Evolutionary conservation across 2,888 invertebrate species (phyloP).

Genomic region (Acrobasis consociella): DNA sequence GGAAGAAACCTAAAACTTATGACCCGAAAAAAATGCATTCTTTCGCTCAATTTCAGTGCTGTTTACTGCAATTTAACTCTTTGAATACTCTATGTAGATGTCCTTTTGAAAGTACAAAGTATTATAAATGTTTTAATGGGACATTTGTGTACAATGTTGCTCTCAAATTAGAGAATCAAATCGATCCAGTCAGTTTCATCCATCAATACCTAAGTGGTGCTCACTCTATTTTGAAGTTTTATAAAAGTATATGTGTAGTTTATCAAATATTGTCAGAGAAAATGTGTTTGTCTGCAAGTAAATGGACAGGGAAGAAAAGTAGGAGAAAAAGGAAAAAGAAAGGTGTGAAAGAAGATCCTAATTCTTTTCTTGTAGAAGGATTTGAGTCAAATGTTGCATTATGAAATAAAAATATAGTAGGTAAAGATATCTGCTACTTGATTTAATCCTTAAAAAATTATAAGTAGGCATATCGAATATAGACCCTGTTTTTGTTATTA

Average conservation of each 20-base stretch:
- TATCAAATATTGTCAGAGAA: slow-evolving; percentile 47
- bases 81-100: slow-evolving; percentile 85
- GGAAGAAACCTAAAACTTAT: slow-evolving; percentile 79
- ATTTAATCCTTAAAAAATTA: no score
- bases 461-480: background rate
- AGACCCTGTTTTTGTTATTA: background rate
- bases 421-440: no score
- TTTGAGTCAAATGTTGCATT: slow-evolving; percentile 54
- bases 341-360: slow-evolving; percentile 45
- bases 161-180: slow-evolving; percentile 82
- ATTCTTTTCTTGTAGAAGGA: slow-evolving; percentile 60
- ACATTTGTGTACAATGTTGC: slow-evolving; percentile 90
- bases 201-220: slow-evolving; percentile 72
- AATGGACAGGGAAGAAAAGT: slow-evolving; percentile 50
- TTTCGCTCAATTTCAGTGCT: slow-evolving; percentile 86
- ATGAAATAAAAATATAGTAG: background rate
- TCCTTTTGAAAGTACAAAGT: slow-evolving; percentile 81
- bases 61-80: slow-evolving; percentile 80
- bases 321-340: slow-evolving; percentile 50
- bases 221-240: slow-evolving; percentile 58
- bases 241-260: slow-evolving; percentile 58
- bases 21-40: slow-evolving; percentile 82
- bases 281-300: slow-evolving; percentile 53
- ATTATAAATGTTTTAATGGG: slow-evolving; percentile 87
- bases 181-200: slow-evolving; percentile 79